Base-by-base conservation (phyloP, 1,140 invertebrate genomes). In the Heliconius hewitsoni region DNA sequence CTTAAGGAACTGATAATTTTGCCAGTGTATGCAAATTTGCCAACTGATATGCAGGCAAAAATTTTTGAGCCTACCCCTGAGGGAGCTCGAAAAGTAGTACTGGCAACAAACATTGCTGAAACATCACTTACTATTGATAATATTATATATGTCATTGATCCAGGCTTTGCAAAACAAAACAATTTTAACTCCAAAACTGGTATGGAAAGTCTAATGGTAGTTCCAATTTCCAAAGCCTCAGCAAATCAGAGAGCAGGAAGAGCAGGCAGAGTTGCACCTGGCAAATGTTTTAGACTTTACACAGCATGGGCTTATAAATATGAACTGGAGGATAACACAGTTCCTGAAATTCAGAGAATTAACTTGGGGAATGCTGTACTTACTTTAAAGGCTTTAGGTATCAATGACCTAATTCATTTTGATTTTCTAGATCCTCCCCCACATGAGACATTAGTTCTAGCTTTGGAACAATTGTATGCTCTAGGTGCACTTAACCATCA, bases 61-160 rank as follows among this genome's bases (percentile, higher is more conserved):
- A 99, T 99, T 86, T 99, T 99, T 94, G 97, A 98, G 86, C 98
- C 98, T 0, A 99, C 99, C 18, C 99, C 99, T 66, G 97, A 98
- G 34, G 98, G 98, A 79, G 98, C 99, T 2, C 96, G 99, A 86
- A 99, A 99, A 97, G 98, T 99, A 37, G 97, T 99, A 23, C 94
- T 99, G 30, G 99, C 99, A 2, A 99, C 99, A 30, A 99, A 99
- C 91, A 99, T 99, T 90, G 99, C 99, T 1, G 99, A 99, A 95
- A 99, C 99, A 27, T 99, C 99, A 6, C 95, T 99, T 13, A 99
- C 99, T 2, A 99, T 99, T 84, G 99, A 99, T 91, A 99, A 99
- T 85, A 99, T 99, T 82, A 98, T 98, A 73, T 99, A 99, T 95
- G 99, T 99, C 0, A 99, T 99, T 84, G 99, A 99, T 96, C 98